Base-by-base conservation (phyloP, 35 echinoderm and acorn worm species). In the Chiridota heheva region DNA sequence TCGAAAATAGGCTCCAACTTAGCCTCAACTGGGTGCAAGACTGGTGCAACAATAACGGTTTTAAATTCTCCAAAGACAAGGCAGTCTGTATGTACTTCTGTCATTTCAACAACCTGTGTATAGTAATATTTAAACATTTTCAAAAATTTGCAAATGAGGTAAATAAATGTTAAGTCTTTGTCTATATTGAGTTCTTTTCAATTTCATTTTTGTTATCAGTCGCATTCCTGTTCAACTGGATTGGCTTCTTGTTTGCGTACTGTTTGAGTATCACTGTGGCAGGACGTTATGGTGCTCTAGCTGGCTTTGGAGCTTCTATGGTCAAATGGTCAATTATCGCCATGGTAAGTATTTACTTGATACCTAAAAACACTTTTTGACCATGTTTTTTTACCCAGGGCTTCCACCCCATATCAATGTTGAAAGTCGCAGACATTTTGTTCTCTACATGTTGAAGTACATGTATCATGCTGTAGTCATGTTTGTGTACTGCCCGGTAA, bases 241-340 rank as follows among this genome's bases (percentile, higher is more conserved):
- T 96, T 68, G 92, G 92, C 12, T 90, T 96, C 69, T 48, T 96
- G 1, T 90, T 96, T 71, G 86, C 92, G 20, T 96, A 90, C 77
- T 96, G 92, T 47, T 76, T 96, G 49, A 96, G 86, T 24, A 81
- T 84, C 45, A 83, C 87, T 37, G 87, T 96, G 38, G 92, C 92
- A 29, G 92, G 87, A 59, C 88, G 95, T 20, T 98, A 85, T 63
- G 95, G 95, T 58, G 95, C 95, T 60, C 80, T 98, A 15, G 86
- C 89, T 37, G 95, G 95, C 17, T 92, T 98, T 61, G 95, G 95
- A 22, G 85, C 89, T 20, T 98, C 89, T 45, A 92, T 98, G 89
- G 89, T 98, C 10, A 98, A 98, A 67, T 98, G 95, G 95, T 83
- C 89, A 20, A 68, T 98, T 51, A 91, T 97, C 51, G 89, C 89